Evolutionary conservation across 2,888 invertebrate species (phyloP).

Genomic region (Erebia epiphron): DNA sequence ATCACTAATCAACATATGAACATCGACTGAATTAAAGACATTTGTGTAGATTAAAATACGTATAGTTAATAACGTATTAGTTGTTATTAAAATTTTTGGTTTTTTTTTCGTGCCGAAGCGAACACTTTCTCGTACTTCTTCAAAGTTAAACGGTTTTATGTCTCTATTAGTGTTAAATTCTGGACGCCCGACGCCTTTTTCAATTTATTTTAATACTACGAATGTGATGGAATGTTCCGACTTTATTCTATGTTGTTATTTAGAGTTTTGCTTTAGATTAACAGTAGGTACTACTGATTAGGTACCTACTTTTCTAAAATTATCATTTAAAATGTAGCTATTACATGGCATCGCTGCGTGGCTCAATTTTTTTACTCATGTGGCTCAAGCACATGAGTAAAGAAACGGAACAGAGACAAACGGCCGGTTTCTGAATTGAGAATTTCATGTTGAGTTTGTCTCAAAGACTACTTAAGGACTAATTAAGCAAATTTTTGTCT

Average conservation of each 20-base stretch:
- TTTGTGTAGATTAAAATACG: conserved; percentile 73
- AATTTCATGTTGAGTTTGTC: too few species aligned
- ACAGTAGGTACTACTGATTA: background rate
- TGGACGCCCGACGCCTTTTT: conserved; percentile 35
- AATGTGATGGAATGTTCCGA: conserved; percentile 24
- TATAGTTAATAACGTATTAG: conserved; percentile 65
- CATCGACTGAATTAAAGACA: conserved; percentile 58
- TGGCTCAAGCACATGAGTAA: too few species aligned
- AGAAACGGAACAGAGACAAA: too few species aligned
- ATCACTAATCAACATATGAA: conserved; percentile 47
- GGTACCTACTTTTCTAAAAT: too few species aligned
- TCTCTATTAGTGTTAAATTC: conserved; percentile 38
- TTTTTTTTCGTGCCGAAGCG: conserved; percentile 45
- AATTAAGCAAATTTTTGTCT: too few species aligned
- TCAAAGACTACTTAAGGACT: too few species aligned
- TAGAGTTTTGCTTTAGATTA: background rate
- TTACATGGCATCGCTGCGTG: too few species aligned
- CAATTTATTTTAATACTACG: conserved; percentile 37
- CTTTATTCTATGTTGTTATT: background rate
- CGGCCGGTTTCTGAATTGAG: too few species aligned
- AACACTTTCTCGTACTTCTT: conserved; percentile 37
- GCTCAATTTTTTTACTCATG: too few species aligned
- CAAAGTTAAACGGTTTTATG: conserved; percentile 38
- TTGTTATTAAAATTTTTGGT: conserved; percentile 65
- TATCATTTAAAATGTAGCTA: too few species aligned